These are phyloP conservation scores for Hipposideros armiger DNA, from an alignment of 2,113 vertebrate species.

Conservation along the genomic window DNA sequence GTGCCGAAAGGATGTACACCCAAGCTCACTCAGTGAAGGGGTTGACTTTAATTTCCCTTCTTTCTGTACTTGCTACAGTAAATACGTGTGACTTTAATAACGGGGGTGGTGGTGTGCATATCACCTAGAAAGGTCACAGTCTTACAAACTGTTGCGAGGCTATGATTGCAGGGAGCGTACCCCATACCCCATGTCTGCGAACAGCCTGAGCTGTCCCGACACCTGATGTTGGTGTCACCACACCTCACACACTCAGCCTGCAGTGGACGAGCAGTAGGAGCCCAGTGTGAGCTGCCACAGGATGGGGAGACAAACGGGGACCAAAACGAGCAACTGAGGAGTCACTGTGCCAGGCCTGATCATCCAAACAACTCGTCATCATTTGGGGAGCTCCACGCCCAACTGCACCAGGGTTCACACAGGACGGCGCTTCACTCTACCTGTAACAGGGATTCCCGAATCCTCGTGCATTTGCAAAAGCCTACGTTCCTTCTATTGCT, in stretches of 20 bases:
- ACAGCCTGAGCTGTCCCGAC: neutral
- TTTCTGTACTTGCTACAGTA: neutral
- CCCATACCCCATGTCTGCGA: neutral
- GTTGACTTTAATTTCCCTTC: neutral
- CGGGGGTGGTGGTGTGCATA: too few relatives aligned
- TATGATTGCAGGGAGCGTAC: rapidly evolving
- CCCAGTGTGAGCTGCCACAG: neutral
- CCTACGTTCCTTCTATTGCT: neutral
- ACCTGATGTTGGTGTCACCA: neutral
- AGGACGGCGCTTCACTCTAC: rapidly evolving
- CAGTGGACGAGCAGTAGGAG: neutral
- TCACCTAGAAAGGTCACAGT: neutral
- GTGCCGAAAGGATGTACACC: too few relatives aligned
- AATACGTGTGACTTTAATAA: too few relatives aligned
- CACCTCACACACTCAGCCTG: rapidly evolving
- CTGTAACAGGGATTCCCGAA: neutral
- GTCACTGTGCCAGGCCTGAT: rapidly evolving
- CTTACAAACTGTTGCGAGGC: neutral
- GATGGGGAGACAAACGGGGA: rapidly evolving
- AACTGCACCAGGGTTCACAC: rapidly evolving
- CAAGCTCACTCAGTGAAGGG: rapidly evolving
- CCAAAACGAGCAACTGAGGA: neutral
- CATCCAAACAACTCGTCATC: rapidly evolving
- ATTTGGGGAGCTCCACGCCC: rapidly evolving
- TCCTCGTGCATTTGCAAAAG: neutral